These are phyloP conservation scores for Ailurus styani DNA, from an alignment of 2,113 vertebrate genomes.

Conservation along the genomic window DNA sequence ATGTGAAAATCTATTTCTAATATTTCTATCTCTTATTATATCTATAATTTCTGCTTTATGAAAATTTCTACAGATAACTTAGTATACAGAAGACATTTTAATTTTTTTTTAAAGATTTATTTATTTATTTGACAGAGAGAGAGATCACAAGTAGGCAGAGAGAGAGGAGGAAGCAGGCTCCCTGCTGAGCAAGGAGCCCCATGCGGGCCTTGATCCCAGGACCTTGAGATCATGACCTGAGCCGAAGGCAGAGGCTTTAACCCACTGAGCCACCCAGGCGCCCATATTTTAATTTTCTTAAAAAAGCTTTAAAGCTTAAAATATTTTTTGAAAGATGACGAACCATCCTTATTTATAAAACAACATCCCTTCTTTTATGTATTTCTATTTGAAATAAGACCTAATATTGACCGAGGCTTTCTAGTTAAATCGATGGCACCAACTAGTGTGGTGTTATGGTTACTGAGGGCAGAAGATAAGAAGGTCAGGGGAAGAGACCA, in stretches of 20 bases:
- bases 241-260: too few relatives aligned
- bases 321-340: neutral
- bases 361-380: neutral
- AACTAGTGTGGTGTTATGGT: neutral
- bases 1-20: neutral
- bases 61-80: neutral
- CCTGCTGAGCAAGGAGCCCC: too few relatives aligned
- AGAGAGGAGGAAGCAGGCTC: too few relatives aligned
- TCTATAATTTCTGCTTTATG: neutral
- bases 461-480: neutral
- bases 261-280: too few relatives aligned
- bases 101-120: neutral
- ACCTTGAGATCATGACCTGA: too few relatives aligned
- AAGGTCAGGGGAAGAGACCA: neutral
- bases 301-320: neutral
- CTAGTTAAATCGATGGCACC: neutral
- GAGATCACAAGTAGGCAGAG: too few relatives aligned
- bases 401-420: neutral
- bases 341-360: neutral
- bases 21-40: conserved; percentile 1
- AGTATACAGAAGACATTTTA: neutral
- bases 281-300: neutral
- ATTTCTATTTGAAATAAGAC: neutral
- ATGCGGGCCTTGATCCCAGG: too few relatives aligned
- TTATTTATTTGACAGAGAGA: too few relatives aligned